These are phyloP conservation scores for Amyelois transitella DNA, from an alignment of 1,140 invertebrate genomes.

Conservation along the genomic window DNA sequence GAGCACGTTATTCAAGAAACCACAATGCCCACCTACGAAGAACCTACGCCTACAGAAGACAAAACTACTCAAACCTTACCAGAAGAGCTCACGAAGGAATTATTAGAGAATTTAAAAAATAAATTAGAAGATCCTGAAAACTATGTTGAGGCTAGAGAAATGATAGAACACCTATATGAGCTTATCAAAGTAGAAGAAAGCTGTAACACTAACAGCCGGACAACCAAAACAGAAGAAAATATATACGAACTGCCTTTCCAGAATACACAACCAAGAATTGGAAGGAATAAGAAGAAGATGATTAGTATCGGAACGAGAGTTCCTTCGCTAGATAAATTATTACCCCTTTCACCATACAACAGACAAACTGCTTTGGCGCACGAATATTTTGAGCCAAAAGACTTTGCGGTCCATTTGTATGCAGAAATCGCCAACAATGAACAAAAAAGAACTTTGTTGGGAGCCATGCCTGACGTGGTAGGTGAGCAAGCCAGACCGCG, in stretches of 20 bases:
- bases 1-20: conserved; percentile 68
- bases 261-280: conserved; percentile 58
- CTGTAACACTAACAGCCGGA: conserved; percentile 75
- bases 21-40: conserved; percentile 39
- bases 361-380: conserved; percentile 76
- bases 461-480: conserved; percentile 57
- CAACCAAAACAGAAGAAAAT: conserved; percentile 75
- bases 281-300: conserved; percentile 63
- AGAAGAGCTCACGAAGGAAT: conserved; percentile 83
- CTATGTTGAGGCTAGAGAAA: conserved; percentile 83
- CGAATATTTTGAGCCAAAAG: conserved; percentile 83
- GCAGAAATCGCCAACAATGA: conserved; percentile 78
- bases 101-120: conserved; percentile 80
- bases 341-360: conserved; percentile 68
- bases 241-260: conserved; percentile 79
- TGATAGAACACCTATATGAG: conserved; percentile 86
- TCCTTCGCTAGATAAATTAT: conserved; percentile 78
- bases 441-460: conserved; percentile 47
- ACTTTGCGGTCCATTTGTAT: conserved; percentile 81
- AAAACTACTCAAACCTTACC: conserved; percentile 83
- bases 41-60: conserved; percentile 75
- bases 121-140: conserved; percentile 83
- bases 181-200: conserved; percentile 84
- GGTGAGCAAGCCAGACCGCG: conserved; percentile 51
- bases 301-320: conserved; percentile 77